Conservation (phyloP, 2,113 vertebrate genomes). For the Emberiza fucata region DNA sequence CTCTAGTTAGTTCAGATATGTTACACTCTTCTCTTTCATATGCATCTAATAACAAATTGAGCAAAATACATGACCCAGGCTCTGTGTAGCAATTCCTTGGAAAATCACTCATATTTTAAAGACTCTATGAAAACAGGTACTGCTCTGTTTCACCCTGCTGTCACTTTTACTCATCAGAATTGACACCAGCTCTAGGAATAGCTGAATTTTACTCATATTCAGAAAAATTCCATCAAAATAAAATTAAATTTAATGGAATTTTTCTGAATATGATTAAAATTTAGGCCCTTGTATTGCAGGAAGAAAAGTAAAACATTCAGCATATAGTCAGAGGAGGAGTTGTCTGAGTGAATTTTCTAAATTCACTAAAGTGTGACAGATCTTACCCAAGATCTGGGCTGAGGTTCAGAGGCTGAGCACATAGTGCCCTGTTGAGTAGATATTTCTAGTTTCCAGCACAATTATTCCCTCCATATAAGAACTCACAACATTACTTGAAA, state of each 20-base stretch:
- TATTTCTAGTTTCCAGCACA: slow-evolving; percentile 23
- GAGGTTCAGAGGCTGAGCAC: slow-evolving; percentile 1
- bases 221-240: neutral
- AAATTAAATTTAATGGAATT: neutral
- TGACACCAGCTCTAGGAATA: neutral
- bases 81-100: neutral
- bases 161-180: neutral
- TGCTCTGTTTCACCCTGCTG: neutral
- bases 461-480: neutral
- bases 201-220: neutral
- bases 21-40: neutral
- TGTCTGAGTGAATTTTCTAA: slow-evolving; percentile 21
- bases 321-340: neutral
- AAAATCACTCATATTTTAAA: neutral
- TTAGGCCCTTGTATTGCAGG: neutral
- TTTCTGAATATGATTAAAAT: neutral
- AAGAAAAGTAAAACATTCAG: neutral
- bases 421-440: neutral
- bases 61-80: neutral
- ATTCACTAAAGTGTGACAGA: neutral
- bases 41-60: neutral
- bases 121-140: neutral
- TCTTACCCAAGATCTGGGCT: slow-evolving; percentile 1
- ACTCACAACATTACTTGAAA: neutral
- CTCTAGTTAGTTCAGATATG: neutral